Conservation (phyloP, 1,140 invertebrate species). For the Sipha flava region DNA sequence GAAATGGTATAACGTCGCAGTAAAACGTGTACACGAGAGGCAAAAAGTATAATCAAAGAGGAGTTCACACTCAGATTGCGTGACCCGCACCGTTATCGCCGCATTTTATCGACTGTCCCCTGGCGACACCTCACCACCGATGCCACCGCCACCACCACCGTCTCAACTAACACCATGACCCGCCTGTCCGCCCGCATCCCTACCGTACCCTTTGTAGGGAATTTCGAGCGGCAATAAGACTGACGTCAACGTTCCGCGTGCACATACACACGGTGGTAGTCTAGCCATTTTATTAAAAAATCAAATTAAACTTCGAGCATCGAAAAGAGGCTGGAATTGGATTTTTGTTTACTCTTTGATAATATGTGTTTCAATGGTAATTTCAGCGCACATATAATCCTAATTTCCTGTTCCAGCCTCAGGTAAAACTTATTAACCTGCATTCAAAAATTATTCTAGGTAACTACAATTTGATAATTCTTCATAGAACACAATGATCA, state of each 20-base stretch:
- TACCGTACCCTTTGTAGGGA: neutral
- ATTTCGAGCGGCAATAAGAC: neutral
- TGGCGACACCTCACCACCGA: neutral
- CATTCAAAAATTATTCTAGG: too few species aligned
- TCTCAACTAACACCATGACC: too few species aligned
- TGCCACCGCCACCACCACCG: neutral
- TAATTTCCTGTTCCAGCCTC: too few species aligned
- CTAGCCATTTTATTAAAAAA: slow-evolving; percentile 12
- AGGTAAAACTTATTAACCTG: too few species aligned
- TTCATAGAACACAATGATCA: too few species aligned
- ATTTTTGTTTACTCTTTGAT: neutral
- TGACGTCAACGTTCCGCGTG: slow-evolving; percentile 13
- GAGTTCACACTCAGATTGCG: slow-evolving; percentile 27
- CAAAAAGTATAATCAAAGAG: slow-evolving; percentile 28
- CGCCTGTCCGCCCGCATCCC: neutral
- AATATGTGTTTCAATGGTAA: neutral
- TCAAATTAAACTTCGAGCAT: neutral
- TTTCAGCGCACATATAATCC: neutral
- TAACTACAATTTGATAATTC: too few species aligned
- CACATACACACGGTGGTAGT: neutral
- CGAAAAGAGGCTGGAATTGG: neutral
- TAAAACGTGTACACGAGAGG: neutral
- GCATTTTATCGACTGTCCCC: slow-evolving; percentile 30
- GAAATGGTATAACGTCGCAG: neutral
- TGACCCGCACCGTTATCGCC: slow-evolving; percentile 20